phyloP scores from a whole-genome alignment of 2,888 invertebrate species.

The Meghimatium bilineatum region DNA sequence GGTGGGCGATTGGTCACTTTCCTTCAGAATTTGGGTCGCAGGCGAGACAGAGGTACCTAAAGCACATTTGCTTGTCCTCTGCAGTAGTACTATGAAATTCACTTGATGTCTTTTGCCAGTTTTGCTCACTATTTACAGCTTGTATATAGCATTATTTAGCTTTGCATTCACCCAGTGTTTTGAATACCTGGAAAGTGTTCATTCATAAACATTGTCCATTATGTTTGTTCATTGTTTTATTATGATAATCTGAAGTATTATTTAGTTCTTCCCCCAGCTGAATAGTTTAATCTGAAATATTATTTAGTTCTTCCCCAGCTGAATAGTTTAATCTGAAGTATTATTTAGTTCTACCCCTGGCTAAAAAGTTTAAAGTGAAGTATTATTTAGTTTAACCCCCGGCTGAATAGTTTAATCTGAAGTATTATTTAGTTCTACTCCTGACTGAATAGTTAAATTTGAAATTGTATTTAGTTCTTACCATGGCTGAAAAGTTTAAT shows the following conservation, averaged over 20 bases:
- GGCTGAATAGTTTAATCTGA: too few relatives aligned
- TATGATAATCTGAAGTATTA: not conserved
- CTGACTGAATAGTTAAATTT: too few relatives aligned
- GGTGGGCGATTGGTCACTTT: constrained; percentile 56
- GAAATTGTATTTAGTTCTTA: too few relatives aligned
- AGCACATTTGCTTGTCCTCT: constrained; percentile 21
- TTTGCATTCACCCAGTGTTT: not conserved
- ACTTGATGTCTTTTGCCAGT: not conserved
- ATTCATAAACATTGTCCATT: not conserved
- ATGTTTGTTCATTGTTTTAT: not conserved
- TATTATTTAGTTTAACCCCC: too few relatives aligned
- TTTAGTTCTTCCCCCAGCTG: not conserved
- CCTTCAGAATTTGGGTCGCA: constrained; percentile 52
- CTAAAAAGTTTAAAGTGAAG: too few relatives aligned
- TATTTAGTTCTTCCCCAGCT: too few relatives aligned
- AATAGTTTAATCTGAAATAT: too few relatives aligned
- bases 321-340: too few relatives aligned
- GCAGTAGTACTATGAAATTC: not conserved
- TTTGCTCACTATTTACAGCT: not conserved
- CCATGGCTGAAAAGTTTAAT: too few relatives aligned
- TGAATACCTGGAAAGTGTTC: not conserved
- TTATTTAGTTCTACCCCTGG: too few relatives aligned
- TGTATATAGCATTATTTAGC: not conserved
- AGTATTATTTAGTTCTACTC: too few relatives aligned
- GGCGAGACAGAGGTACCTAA: constrained; percentile 50